A percentile compares a stretch with the other conserved stretches of the same genome.
Conservation (phyloP, 2,797 vertebrate species). For the Sparidentex hasta region DNA sequence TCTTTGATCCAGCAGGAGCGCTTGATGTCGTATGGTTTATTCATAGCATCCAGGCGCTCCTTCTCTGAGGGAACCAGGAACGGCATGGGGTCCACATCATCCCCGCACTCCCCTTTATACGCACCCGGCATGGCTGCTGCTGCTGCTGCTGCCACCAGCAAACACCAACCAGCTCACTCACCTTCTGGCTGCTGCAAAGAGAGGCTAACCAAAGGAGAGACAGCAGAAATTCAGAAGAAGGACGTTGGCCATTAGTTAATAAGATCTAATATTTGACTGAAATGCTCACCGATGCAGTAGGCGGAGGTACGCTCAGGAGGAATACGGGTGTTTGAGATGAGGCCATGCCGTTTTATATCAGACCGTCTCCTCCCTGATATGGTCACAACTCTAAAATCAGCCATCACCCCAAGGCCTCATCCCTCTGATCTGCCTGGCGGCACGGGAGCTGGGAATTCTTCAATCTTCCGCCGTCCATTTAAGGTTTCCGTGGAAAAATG, state of each 20-base stretch:
- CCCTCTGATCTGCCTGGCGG: constrained; percentile 58
- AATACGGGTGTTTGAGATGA: constrained; percentile 38
- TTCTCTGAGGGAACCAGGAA: constrained; percentile 77
- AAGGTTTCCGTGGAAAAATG: constrained; percentile 61
- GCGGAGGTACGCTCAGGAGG: constrained; percentile 46
- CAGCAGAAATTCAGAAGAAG: neutral
- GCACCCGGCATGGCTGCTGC: constrained; percentile 68
- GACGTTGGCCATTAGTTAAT: neutral
- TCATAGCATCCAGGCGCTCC: constrained; percentile 78
- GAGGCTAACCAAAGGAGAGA: neutral
- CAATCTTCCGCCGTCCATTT: constrained; percentile 68
- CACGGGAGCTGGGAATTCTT: constrained; percentile 74
- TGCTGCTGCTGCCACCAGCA: constrained; percentile 40
- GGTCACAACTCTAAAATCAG: constrained; percentile 74
- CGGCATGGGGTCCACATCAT: constrained; percentile 79
- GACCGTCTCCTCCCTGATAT: constrained; percentile 66
- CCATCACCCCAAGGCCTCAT: constrained; percentile 63
- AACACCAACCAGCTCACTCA: constrained; percentile 36
- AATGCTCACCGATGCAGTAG: constrained; percentile 64
- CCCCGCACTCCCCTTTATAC: constrained; percentile 79
- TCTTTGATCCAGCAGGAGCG: constrained; percentile 83
- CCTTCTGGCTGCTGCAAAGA: constrained; percentile 25
- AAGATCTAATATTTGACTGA: constrained; percentile 10
- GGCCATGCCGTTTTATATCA: constrained; percentile 69
- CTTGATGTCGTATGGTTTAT: constrained; percentile 82